Evolutionary conservation across 2,888 invertebrate species (phyloP), one percentile per base, ranked within the genome.

Genomic region (Neelides folsomi): DNA sequence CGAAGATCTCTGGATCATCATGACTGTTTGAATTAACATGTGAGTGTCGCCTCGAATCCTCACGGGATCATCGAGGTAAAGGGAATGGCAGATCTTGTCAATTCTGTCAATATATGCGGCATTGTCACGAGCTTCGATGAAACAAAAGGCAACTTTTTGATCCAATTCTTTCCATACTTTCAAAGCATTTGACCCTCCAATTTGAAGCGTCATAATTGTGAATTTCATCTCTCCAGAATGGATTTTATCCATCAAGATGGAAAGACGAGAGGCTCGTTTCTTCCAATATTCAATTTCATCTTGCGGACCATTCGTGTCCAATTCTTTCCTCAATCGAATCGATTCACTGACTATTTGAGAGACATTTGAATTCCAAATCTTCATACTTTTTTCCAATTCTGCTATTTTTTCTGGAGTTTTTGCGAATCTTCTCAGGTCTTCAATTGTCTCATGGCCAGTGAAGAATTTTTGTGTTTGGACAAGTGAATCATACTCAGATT

Each of bases 271-370:
- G 38, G 89, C 88, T 35, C 94, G 76, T 66, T 86, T 85, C 72
- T 94, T 94, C 94, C 94, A 95, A 71, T 94, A 94, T 66, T 89
- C 88, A 38, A 95, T 74, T 68, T 95, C 95, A 67, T 94, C 92
- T 67, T 92, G 87, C 0, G 94, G 94, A 0, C 93, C 92, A 65
- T 73, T 72, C 3, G 84, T 83, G 69, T 94, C 92, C 54, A 88
- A 88, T 69, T 94, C 94, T 39, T 86, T 80, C 49, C 93, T 76
- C 57, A 94, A 76, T 68, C 93, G 90, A 67, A 90, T 90, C 67
- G 90, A 90, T 69, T 93, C 92, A 53, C 87, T 84, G 49, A 93
- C 75, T 54, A 86, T 81, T 76, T 79, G 65, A 6, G 62, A 54
- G 2, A 66, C 60, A 2, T 60, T 12, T 53, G 62, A 50, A 35